Conservation (phyloP, 2,797 vertebrate genomes). For the Platyrinchus mystaceus region DNA sequence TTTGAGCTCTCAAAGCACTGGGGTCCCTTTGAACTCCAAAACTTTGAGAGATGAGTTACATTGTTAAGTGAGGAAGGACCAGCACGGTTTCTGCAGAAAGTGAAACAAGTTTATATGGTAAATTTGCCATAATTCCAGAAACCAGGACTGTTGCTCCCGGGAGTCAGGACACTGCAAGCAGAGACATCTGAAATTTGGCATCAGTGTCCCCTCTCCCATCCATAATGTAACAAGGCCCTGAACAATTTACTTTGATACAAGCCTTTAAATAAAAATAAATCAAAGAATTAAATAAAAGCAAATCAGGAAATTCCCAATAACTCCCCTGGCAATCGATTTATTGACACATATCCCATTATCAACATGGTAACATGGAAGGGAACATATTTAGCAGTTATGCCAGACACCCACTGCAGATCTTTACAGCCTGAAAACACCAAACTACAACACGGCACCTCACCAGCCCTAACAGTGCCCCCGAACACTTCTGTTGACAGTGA, state of each 20-base stretch:
- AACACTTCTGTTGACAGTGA: neutral
- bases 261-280: neutral
- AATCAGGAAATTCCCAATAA: neutral
- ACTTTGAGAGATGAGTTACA: neutral
- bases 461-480: neutral
- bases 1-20: neutral
- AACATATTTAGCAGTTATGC: neutral
- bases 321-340: neutral
- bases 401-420: neutral
- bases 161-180: neutral
- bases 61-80: neutral
- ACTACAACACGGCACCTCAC: neutral
- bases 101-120: rapidly evolving
- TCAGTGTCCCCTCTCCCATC: neutral
- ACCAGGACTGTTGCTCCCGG: rapidly evolving
- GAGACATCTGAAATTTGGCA: neutral
- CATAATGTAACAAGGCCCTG: neutral
- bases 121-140: neutral
- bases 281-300: neutral
- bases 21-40: neutral
- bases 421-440: neutral
- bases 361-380: neutral
- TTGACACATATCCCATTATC: neutral
- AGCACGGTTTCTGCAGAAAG: neutral
- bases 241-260: neutral